Base-by-base conservation (phyloP, 2,113 vertebrate species). In the Australoheros scitulus region DNA sequence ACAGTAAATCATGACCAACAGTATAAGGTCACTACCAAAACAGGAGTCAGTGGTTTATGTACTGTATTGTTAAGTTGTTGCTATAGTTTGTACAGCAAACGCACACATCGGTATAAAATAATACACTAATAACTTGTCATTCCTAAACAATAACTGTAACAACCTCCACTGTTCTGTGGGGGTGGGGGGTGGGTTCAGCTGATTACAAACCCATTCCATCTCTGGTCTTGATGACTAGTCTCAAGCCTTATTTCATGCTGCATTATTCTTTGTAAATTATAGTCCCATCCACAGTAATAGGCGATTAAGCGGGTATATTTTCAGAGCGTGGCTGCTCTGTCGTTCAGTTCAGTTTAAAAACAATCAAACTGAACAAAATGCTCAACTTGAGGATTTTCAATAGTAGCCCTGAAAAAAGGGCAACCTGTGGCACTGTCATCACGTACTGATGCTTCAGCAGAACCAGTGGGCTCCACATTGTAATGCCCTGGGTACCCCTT, bases 21-120 rank as follows among this genome's bases (percentile, higher is more conserved):
- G 7, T 43, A 43, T 65, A 57, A 78, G 14, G 34, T 0, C 36
- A 38, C 61, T 0, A 1, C 18, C 34, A 3, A 34, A 24, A 2
- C 41, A 41, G 4, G 2, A 41, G 36, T 38, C 1, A 4, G n/a
- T 41, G 61, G 11, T 8, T 41, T 3, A 7, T 14, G 32, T 18
- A 36, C 17, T 59, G 26, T 18, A 36, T 32, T 59, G 26, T 26
- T 60, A 14, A 17, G 60, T 11, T 61, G 60, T 36, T 61, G 29
- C 11, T 11, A 17, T 10, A 52, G 50, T 52, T 18, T 52, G 17
- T 50, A 17, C 47, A 50, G 15, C 15, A 17, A 52, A 52, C 17
- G 18, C 17, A 52, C 1, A 17, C 7, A 7, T 52, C 17, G 3
- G 50, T 52, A 8, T 52, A 7, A 52, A 52, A 20, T 36, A 52